Evolutionary conservation across 2,888 invertebrate genomes (phyloP), one percentile per base, ranked within the genome.

Genomic region (Adelphocoris suturalis): DNA sequence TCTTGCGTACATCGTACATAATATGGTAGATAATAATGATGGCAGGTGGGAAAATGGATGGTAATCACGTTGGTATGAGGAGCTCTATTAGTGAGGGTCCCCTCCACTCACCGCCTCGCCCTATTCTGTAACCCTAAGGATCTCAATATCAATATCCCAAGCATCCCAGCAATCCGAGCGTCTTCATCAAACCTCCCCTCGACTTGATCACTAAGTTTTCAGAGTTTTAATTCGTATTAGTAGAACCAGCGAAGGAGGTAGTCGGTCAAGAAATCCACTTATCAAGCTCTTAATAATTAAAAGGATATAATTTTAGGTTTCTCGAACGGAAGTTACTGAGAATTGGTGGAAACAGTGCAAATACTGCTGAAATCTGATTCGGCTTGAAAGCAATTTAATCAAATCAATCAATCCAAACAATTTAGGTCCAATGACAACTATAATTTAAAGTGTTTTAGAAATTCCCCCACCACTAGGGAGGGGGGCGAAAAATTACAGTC

Each of bases 91-190:
- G 16, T 16, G 52, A 11, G 16, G 5, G 1, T 11, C 52, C 61
- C 19, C 61, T 52, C 52, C 14, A 1, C 52, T 5, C 52, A 7
- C 12, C 0, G 4, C 52, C 12, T 16, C 3, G 5, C 12, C 2
- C 0, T 61, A n/a, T 61, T 19, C 19, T 61, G 19, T 9, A 19
- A 2, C 61, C 61, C 19, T 9, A n/a, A 19, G 61, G 61, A 61
- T 61, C 61, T 61, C 61, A 61, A 61, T 61, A 61, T 61, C 61
- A 61, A 61, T 61, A 61, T 61, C 61, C 61, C 61, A 61, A 61
- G 61, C 19, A 61, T 61, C 61, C 61, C 61, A 61, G 61, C 61
- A 19, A 61, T 61, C 61, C 61, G 2, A 61, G 5, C 12, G 52
- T 52, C 52, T 52, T 52, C 52, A 52, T 52, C 12, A 3, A 16